phyloP scores from a whole-genome alignment of 2,888 invertebrate species.

The Volucella inanis region DNA sequence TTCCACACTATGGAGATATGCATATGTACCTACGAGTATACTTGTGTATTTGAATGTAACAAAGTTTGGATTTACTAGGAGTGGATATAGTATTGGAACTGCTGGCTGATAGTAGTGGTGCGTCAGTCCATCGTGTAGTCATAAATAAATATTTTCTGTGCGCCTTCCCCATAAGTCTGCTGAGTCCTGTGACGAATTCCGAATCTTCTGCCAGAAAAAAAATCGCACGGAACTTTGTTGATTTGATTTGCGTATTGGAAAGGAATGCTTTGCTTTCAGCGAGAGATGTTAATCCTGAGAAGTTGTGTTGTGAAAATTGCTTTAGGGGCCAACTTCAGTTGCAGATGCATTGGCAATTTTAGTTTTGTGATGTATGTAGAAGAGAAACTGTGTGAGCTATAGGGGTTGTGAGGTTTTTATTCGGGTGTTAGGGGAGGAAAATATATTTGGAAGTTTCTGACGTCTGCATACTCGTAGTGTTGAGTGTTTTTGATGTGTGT shows the following conservation, averaged over 20 bases:
- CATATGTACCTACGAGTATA: no score
- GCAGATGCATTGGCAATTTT: neutral
- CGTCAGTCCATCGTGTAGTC: neutral
- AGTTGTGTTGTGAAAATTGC: conserved; percentile 20
- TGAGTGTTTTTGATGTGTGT: no score
- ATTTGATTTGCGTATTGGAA: conserved; percentile 50
- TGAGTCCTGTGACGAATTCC: neutral
- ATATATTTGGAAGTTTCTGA: no score
- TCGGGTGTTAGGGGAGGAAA: no score
- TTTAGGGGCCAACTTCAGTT: conserved; percentile 22
- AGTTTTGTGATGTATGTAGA: no score
- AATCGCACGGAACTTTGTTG: conserved; percentile 11
- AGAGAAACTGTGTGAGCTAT: no score
- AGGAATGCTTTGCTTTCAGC: neutral
- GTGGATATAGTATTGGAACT: neutral
- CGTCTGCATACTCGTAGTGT: no score
- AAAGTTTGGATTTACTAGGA: conserved; percentile 38
- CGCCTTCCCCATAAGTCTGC: neutral
- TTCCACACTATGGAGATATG: conserved; percentile 10
- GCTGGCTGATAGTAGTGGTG: conserved; percentile 11
- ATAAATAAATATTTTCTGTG: neutral
- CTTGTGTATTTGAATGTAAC: neutral
- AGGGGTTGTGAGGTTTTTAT: no score
- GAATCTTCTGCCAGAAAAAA: neutral
- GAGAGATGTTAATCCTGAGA: neutral